Evolutionary conservation across 2,888 invertebrate species (phyloP), one percentile per base, ranked within the genome.

Genomic region (Hemicrepidius hirtus): DNA sequence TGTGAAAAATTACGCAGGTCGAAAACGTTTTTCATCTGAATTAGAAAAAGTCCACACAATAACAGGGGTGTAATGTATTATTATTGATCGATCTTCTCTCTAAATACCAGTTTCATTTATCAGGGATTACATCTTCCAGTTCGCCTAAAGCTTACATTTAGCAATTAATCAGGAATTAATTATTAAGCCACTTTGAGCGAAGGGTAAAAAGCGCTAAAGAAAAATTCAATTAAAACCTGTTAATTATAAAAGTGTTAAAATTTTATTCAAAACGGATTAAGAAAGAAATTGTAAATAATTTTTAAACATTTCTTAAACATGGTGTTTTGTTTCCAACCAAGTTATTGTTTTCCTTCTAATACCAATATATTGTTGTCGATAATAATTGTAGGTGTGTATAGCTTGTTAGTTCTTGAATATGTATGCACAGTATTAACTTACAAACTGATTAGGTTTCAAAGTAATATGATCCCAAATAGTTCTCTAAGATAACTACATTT

Each of bases 111-210:
- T 53, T 53, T 13, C 24, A 53, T 53, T 53, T 53, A 53, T 53
- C 28, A 53, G 53, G 53, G 53, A 53, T 53, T 53, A 53, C 53
- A 53, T 53, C 53, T 53, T 53, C 13, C 32, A 24, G 28, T 53
- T 53, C 21, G 24, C 53, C 13, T 53, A 21, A 20, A 53, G 28
- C 53, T 53, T 53, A 24, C 21, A 21, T 28, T 53, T 28, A 53
- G 53, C 53, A 53, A 53, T 53, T 53, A 53, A 53, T 53, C 53
- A 24, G 53, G 53, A 53, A 53, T 53, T 53, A 53, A 53, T 53
- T 53, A 53, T 53, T 53, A 53, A 53, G 28, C 28, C 53, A 53
- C 53, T 53, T 28, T 1, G 28, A 24, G 32, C 13, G 32, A 28
- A 28, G 53, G 21, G 13, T 16, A 53, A 49, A 53, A 28, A 21